Evolutionary conservation across 2,797 vertebrate genomes (phyloP), one percentile per base, ranked within the genome.

Genomic region (Bradypodion ventrale): DNA sequence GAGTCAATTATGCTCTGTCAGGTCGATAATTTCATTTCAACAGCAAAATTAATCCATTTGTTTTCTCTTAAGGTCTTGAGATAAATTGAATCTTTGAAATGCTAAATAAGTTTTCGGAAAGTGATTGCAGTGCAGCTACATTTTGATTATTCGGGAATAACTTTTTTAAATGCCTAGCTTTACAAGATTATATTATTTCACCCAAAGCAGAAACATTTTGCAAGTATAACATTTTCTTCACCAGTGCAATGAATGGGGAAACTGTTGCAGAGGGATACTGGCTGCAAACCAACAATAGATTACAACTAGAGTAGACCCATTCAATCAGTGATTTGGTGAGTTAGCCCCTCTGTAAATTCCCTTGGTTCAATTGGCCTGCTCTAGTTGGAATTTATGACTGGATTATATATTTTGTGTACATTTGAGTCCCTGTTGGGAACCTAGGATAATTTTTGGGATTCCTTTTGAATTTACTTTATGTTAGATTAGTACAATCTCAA

Each of bases 11-110:
- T 10, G 27, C 68, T 86, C 83, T 88, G 76, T 42, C 75, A 88
- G 83, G 25, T 75, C 35, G 27, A 44, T 32, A 65, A 40, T 87
- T 88, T 77, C 56, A 85, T 46, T 80, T 84, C 75, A 85, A 80
- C 37, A 83, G 52, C 23, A 56, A 46, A 90, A 25, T 75, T 79
- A 83, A 37, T 80, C 69, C 35, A 21, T 9, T 83, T 66, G 35
- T 82, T 82, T 78, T 73, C 44, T 86, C 25, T 27, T 79, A 85
- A 75, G 83, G 82, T 82, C 87, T 80, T 42, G 21, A 85, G 52
- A 80, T 73, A 82, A 78, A 23, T 49, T 66, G 49, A 87, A 87
- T 82, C 16, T 2, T 69, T 78, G 60, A 75, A 85, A 76, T 80
- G 65, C 78, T 80, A 81, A 76, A 15, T 16, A 80, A 76, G 76